Evolutionary conservation across 2,888 invertebrate species (phyloP), one percentile per base, ranked within the genome.

Genomic region (Eupithecia insigniata): DNA sequence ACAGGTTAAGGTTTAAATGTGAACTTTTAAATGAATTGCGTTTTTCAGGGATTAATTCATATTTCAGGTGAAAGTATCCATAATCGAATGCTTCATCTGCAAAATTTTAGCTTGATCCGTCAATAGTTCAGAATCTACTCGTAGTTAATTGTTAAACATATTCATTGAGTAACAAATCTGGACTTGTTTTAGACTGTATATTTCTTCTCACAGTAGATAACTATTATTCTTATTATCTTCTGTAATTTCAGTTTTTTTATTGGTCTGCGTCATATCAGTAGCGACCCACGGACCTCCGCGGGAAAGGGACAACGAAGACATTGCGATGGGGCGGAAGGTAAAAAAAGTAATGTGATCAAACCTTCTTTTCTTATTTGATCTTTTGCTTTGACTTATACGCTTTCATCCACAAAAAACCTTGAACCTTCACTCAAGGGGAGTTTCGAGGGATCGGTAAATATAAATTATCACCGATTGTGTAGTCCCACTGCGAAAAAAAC

Each of bases 291-390:
- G 93, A 0, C 93, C 93, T 0, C 93, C 92, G 0, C 81, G 83
- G 46, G 93, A 93, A 1, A 82, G 93, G 0, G 93, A 94, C 76
- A 92, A 88, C 70, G 93, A 94, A 82, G 93, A 94, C 71, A 88
- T 93, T 58, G 81, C 88, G 0, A 92, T 94, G 92, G 93, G 93
- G 75, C 83, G 93, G 83, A 94, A 94, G 93, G 93, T 94, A 91
- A 86, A 87, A 87, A 88, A 87, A 85, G 87, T 82, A 80, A 78
- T 77, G 71, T 69, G 16, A 65, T 65, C 69, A 51, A 66, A 64
- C 62, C 30, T 60, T 73, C 43, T 69, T 30, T 66, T 70, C 36
- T 4, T 34, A 32, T 36, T 43, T 46, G 22, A 22, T 51, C 28
- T 39, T 43, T 2, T 26, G 30, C 18, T 18, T n/a, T 58, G 30